Percentiles rank a stretch among this genome's conserved stretches.
Evolutionary conservation across 2,888 invertebrate species (phyloP).

Genomic region (Leptinotarsa haldemani): DNA sequence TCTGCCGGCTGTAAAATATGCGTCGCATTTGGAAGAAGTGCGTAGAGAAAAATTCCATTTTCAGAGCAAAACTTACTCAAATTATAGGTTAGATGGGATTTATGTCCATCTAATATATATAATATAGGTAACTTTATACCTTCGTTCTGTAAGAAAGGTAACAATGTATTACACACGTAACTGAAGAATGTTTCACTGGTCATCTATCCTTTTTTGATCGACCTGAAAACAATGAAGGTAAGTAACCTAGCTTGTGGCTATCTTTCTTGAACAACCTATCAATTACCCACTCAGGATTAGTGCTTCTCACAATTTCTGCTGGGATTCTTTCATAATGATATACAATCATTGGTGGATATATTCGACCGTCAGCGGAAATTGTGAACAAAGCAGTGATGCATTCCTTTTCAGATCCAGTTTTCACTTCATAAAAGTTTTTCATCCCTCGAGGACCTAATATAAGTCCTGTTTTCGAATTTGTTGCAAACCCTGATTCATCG

Average conservation of each 20-base stretch:
- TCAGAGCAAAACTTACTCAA: slow-evolving; percentile 46
- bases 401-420: slow-evolving; percentile 32
- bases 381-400: slow-evolving; percentile 37
- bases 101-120: slow-evolving; percentile 50
- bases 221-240: background rate
- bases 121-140: slow-evolving; percentile 36
- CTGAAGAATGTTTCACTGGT: slow-evolving; percentile 39
- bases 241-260: background rate
- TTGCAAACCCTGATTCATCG: slow-evolving; percentile 39
- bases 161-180: slow-evolving; percentile 39
- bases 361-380: slow-evolving; percentile 35
- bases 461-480: slow-evolving; percentile 36
- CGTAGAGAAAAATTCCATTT: slow-evolving; percentile 29
- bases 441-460: slow-evolving; percentile 37
- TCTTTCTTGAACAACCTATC: background rate
- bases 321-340: background rate
- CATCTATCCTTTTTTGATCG: background rate
- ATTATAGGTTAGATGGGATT: slow-evolving; percentile 46
- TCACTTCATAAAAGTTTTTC: slow-evolving; percentile 32
- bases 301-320: too few species aligned
- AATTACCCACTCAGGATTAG: background rate
- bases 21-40: slow-evolving; percentile 14
- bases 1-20: slow-evolving; percentile 5
- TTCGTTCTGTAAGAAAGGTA: slow-evolving; percentile 33
- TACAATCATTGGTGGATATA: background rate